Conservation (phyloP, 2,113 vertebrate genomes). For the Oostethus manadensis region DNA sequence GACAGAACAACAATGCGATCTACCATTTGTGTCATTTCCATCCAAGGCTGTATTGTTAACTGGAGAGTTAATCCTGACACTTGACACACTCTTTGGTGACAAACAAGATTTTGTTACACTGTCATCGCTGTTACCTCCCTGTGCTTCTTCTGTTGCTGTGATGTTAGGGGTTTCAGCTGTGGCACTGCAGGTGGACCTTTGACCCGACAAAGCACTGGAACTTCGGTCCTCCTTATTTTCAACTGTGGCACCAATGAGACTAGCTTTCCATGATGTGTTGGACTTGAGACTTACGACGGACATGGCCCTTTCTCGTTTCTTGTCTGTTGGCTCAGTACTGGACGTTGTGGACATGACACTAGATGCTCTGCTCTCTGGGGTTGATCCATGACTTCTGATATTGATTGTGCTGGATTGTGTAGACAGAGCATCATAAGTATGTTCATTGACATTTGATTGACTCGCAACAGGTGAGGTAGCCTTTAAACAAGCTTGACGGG, state of each 20-base stretch:
- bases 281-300: slow-evolving; percentile 38
- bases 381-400: slow-evolving; percentile 34
- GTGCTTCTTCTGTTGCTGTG: slow-evolving; percentile 16
- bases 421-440: slow-evolving; percentile 26
- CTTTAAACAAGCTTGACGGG: slow-evolving; percentile 13
- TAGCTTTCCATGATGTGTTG: slow-evolving; percentile 30
- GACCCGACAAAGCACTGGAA: slow-evolving; percentile 28
- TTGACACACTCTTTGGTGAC: slow-evolving; percentile 20
- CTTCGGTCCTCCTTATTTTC: slow-evolving; percentile 28
- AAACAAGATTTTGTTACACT: slow-evolving; percentile 36
- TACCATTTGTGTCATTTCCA: slow-evolving; percentile 17
- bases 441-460: slow-evolving; percentile 3
- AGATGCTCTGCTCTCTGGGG: slow-evolving; percentile 9
- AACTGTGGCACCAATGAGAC: background rate
- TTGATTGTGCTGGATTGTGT: slow-evolving; percentile 48
- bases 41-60: slow-evolving; percentile 15
- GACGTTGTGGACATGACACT: slow-evolving; percentile 36
- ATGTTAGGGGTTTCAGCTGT: slow-evolving; percentile 3
- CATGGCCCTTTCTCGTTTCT: slow-evolving; percentile 21
- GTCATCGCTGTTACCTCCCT: slow-evolving; percentile 13
- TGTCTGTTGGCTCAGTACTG: slow-evolving; percentile 8
- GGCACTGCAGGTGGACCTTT: slow-evolving; percentile 20
- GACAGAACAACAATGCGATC: slow-evolving; percentile 23
- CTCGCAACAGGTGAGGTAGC: background rate
- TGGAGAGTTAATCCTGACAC: slow-evolving; percentile 1